Base-by-base conservation (phyloP, 2,888 invertebrate genomes). In the Drosophila meridiana region DNA sequence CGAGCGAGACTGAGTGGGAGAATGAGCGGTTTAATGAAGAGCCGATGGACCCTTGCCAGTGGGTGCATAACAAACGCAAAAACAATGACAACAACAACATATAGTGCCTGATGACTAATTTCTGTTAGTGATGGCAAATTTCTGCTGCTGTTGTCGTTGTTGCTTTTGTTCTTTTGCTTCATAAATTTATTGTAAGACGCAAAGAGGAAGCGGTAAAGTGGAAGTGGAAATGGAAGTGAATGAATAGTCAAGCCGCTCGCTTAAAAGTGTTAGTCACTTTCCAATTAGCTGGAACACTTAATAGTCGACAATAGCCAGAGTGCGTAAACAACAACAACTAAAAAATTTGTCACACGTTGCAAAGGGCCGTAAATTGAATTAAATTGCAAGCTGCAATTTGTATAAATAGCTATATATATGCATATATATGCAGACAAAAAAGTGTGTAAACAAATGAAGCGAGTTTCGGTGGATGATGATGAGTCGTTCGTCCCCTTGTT, bases 41-140 rank as follows among this genome's bases (percentile, higher is more conserved):
- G 69, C 69, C 69, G 88, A 73, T 88, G 83, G 88, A 86, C 89
- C 74, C 83, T 66, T 77, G 81, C 86, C 82, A 88, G 78, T 78
- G 87, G 74, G 83, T 83, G 81, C 73, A 77, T 63, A 78, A 81
- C 53, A 69, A 63, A 61, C 62, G 50, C 47, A 60, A 60, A 36
- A 61, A 36, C 48, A 62, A 65, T 45, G 53, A 42, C 36, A 68
- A 56, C 59, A 56, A 68, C 50, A 40, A 42, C n/a, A 38, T 43
- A 38, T 64, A 52, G 61, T 61, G 61, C 50, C 52, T 61, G 77
- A 78, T 79, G 78, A 79, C 78, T 79, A 79, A 79, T 79, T 80
- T 28, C 7, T 13, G 28, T 30, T 48, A 67, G 63, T 43, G 34
- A 62, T 72, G 77, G 68, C 55, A 71, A 71, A 72, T 67, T 66